Base-by-base conservation (phyloP, 2,113 vertebrate genomes). In the Anhinga anhinga region DNA sequence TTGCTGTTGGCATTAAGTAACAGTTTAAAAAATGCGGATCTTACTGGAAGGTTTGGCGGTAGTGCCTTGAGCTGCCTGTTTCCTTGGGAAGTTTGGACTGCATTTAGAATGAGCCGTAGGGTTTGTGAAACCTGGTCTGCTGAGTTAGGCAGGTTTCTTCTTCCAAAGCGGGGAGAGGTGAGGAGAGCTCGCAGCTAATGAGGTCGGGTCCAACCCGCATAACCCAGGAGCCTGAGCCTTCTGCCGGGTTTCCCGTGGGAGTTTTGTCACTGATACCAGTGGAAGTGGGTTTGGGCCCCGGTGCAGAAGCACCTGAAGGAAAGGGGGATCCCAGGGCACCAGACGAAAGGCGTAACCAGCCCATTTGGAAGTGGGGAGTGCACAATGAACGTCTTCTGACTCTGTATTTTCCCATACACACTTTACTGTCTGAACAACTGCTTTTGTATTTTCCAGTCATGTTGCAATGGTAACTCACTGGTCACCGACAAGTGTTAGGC, bases 121-220 rank as follows among this genome's bases (percentile, higher is more conserved):
- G 26, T 71, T 77, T 69, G 55, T 73, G 27, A 53, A 58, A 29
- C 32, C n/a, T 27, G 45, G 15, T 8, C 56, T 74, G 56, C 32
- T 23, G 45, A 11, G 6, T 22, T 55, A 14, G 61, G 61, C 13
- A 15, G 44, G 55, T 90, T 32, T 52, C 23, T 66, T 66, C 45
- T 40, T 79, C 34, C 34, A 27, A 12, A 25, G 52, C 1, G 2
- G 22, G 47, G 30, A 47, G 19, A 44, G 65, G 7, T 42, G 73
- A 72, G 50, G 50, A 59, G 44, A 10, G 15, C n/a, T 84, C 9
- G 2, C 56, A 69, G 58, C 58, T 86, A 62, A 7, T 0, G 7
- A 45, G 80, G 4, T 42, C 0, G 1, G 50, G 40, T 86, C 82
- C 53, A 56, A 12, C 12, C 11, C 2, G 0, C 0, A 0, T 22